These are phyloP conservation scores for Acanthornis magna DNA, from an alignment of 2,797 vertebrate genomes.

Conservation along the genomic window DNA sequence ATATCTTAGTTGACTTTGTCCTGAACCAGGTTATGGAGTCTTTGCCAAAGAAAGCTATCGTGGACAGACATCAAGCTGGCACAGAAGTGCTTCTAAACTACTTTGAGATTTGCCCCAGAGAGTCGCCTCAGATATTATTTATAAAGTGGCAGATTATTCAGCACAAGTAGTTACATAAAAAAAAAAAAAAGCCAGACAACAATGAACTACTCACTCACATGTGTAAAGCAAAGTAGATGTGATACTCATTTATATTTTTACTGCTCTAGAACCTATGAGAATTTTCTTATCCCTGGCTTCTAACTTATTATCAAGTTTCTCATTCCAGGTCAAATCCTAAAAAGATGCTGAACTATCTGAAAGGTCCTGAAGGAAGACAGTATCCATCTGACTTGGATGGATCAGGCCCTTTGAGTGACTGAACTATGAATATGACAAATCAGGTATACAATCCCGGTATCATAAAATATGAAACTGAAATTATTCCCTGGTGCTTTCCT, in stretches of 20 bases:
- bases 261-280: neutral
- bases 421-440: conserved; percentile 1
- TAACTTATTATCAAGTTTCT: neutral
- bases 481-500: conserved; percentile 41
- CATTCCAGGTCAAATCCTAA: neutral
- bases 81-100: conserved; percentile 40
- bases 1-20: conserved; percentile 74
- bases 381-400: neutral
- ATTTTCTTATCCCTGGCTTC: neutral
- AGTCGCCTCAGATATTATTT: neutral
- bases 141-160: neutral
- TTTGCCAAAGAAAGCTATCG: conserved; percentile 68
- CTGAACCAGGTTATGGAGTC: conserved; percentile 71
- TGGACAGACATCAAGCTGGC: conserved; percentile 45
- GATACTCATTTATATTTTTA: neutral
- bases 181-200: neutral
- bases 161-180: neutral
- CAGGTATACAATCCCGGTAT: conserved; percentile 21
- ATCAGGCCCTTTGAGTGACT: neutral
- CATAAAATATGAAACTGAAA: conserved; percentile 38
- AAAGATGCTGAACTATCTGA: neutral
- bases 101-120: neutral
- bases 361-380: neutral
- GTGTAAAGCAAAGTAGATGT: neutral
- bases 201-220: neutral